Conservation (phyloP, 2,888 invertebrate species). For the Drosophila paranaensis region DNA sequence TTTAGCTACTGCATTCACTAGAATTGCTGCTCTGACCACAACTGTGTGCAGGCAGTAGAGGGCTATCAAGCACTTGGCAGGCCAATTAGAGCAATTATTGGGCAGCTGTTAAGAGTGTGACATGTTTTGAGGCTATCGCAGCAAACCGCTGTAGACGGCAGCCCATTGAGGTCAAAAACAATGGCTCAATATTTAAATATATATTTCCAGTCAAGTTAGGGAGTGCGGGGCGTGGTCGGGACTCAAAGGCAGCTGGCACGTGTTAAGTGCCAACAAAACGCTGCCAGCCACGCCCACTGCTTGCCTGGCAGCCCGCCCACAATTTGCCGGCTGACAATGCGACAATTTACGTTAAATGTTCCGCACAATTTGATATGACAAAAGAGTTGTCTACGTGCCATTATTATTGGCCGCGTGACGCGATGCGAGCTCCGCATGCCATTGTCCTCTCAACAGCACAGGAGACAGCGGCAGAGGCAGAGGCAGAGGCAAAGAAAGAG, state of each 20-base stretch:
- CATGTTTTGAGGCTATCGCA: conserved; percentile 13
- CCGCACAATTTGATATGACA: conserved; percentile 76
- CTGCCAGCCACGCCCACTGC: conserved; percentile 14
- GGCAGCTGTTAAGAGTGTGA: conserved; percentile 8
- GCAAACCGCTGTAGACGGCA: conserved; percentile 11
- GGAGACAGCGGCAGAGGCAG: not conserved
- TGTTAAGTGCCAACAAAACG: conserved; percentile 68
- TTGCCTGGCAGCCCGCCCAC: not conserved
- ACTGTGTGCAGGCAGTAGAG: conserved; percentile 17
- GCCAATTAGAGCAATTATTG: conserved; percentile 66
- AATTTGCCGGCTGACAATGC: conserved; percentile 52
- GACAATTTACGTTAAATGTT: conserved; percentile 79
- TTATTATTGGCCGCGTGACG: conserved; percentile 64
- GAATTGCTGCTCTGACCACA: not conserved
- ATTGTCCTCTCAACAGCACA: conserved; percentile 62
- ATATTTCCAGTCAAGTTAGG: conserved; percentile 18
- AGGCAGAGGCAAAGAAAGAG: not conserved
- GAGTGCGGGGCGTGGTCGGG: not conserved
- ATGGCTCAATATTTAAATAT: conserved; percentile 14
- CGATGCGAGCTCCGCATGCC: conserved; percentile 47
- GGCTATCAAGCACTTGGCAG: conserved; percentile 50
- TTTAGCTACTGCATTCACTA: not conserved
- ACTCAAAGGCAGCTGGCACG: conserved; percentile 30
- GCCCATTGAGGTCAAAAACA: conserved; percentile 44
- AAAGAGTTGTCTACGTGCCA: conserved; percentile 80